Percentiles rank a stretch among this genome's conserved stretches.
Evolutionary conservation across 2,797 vertebrate species (phyloP).

Genomic region (Strix occidentalis): DNA sequence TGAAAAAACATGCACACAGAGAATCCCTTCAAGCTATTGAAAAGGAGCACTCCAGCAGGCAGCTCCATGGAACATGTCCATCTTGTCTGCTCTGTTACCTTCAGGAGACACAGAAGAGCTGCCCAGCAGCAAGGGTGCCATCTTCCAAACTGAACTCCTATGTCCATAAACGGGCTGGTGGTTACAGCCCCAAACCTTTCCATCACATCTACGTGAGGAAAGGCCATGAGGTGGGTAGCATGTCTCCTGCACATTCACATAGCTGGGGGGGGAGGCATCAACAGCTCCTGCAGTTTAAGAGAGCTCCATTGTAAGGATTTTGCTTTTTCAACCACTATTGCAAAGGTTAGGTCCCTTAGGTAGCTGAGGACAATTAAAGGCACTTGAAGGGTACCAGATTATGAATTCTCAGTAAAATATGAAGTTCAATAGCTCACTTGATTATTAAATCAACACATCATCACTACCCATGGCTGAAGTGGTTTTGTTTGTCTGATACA

Average conservation of each 20-base stretch:
- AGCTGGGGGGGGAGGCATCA: neutral
- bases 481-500: neutral
- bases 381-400: neutral
- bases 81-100: neutral
- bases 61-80: neutral
- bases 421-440: neutral
- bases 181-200: neutral
- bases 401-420: neutral
- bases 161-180: accelerated
- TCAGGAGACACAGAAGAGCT: neutral
- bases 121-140: neutral
- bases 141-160: neutral
- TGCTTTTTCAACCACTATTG: neutral
- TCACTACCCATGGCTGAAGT: neutral
- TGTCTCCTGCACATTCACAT: neutral
- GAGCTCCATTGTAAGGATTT: neutral
- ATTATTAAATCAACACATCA: neutral
- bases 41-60: neutral
- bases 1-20: neutral
- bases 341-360: neutral
- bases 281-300: neutral
- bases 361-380: neutral
- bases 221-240: neutral
- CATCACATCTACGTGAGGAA: neutral
- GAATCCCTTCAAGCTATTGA: neutral